These are phyloP conservation scores for Stegodyphus mimosarum DNA, from an alignment of 1,140 invertebrate species.

Conservation along the genomic window DNA sequence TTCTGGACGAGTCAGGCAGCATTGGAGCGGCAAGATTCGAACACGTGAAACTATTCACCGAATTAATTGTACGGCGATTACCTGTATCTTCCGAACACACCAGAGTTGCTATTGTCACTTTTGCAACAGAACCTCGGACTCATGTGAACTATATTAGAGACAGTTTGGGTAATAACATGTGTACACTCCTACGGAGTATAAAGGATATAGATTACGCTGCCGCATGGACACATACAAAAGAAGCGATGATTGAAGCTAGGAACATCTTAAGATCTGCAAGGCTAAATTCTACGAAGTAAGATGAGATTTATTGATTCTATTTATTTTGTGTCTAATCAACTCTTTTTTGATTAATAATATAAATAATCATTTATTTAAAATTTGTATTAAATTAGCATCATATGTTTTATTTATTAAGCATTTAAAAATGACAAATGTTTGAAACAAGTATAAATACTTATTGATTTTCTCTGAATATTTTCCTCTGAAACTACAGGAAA, in stretches of 20 bases:
- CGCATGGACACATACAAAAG: not conserved
- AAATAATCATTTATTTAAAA: not conserved
- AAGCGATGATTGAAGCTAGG: not conserved
- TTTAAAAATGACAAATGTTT: not conserved
- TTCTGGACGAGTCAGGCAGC: conserved; percentile 57
- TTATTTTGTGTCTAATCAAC: not conserved
- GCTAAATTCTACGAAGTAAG: conserved; percentile 33
- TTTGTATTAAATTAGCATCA: not conserved
- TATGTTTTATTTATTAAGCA: not conserved
- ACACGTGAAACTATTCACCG: conserved; percentile 21
- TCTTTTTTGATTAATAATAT: not conserved
- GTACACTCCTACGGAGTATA: conserved; percentile 26
- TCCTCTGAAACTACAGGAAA: too few species aligned
- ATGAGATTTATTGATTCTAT: not conserved
- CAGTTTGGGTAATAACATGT: conserved; percentile 38
- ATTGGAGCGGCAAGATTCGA: conserved; percentile 15
- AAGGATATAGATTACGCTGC: conserved; percentile 18
- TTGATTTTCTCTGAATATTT: too few species aligned
- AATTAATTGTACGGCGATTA: conserved; percentile 21
- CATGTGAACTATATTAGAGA: conserved; percentile 35
- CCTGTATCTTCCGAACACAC: conserved; percentile 13
- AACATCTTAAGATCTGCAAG: conserved; percentile 23
- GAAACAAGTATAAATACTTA: too few species aligned
- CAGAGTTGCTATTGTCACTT: conserved; percentile 36
- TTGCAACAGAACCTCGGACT: not conserved